These are phyloP conservation scores for Telmatochromis sp. DNA, from an alignment of 2,113 vertebrate species.

Conservation along the genomic window DNA sequence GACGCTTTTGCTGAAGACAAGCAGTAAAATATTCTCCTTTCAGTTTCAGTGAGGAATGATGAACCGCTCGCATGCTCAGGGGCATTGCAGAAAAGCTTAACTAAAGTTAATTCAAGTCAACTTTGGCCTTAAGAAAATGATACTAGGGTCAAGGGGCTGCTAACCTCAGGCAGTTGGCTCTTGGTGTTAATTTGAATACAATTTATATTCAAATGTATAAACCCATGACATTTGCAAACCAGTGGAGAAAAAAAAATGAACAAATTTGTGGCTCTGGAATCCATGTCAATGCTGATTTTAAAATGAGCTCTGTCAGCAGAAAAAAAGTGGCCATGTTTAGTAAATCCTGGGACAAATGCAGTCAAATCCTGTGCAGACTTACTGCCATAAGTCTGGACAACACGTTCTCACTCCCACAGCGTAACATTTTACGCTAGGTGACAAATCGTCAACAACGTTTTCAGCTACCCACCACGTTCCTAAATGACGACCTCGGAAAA, in stretches of 20 bases:
- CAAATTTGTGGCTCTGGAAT: neutral
- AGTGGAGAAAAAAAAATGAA: neutral
- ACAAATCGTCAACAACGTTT: too few species aligned
- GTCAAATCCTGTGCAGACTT: neutral
- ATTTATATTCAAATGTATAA: neutral
- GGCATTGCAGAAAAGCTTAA: neutral
- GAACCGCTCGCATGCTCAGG: rapidly evolving
- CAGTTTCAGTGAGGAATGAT: neutral
- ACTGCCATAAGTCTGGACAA: rapidly evolving
- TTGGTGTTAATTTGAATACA: rapidly evolving
- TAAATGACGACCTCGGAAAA: too few species aligned
- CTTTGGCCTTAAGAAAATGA: neutral
- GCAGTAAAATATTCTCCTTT: neutral
- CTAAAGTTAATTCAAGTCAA: neutral
- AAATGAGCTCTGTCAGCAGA: neutral
- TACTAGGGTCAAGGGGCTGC: neutral
- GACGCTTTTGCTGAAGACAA: neutral
- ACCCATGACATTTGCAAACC: neutral
- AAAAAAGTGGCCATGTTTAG: neutral
- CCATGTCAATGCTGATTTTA: neutral
- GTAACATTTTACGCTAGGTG: rapidly evolving
- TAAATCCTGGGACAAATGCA: neutral
- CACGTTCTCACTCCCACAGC: too few species aligned
- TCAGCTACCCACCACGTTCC: too few species aligned
- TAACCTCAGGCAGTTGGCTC: neutral